phyloP scores from a whole-genome alignment of 2,888 invertebrate species.

The Ptycholaimellus sp. region DNA sequence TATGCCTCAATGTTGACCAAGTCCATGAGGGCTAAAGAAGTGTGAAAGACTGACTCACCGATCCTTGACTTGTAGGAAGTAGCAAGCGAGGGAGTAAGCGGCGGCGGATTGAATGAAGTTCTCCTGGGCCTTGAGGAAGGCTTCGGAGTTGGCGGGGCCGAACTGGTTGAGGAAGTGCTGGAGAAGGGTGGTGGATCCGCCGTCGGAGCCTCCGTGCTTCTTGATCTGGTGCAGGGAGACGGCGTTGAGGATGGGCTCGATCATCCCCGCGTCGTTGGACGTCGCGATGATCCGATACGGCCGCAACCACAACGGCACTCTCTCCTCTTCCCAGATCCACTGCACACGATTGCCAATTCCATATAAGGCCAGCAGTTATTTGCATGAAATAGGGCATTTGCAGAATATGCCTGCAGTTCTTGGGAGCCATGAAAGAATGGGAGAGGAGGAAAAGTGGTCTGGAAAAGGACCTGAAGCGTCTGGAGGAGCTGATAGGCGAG shows the following conservation, averaged over 20 bases:
- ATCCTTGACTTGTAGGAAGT: conserved; percentile 90
- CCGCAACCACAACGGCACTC: conserved; percentile 54
- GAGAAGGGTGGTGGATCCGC: too few relatives aligned
- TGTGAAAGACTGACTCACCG: too few relatives aligned
- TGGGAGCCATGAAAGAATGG: too few relatives aligned
- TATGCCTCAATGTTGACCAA: conserved; percentile 79
- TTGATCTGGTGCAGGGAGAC: conserved; percentile 66
- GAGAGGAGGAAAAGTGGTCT: neutral
- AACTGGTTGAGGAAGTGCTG: conserved; percentile 80
- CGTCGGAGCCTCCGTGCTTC: neutral
- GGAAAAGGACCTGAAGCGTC: conserved; percentile 40
- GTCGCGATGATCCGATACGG: conserved; percentile 81
- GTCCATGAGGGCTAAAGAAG: too few relatives aligned
- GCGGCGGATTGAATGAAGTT: conserved; percentile 96
- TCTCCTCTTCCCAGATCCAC: conserved; percentile 59
- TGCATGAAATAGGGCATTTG: too few relatives aligned
- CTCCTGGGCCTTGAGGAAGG: conserved; percentile 66
- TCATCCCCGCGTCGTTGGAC: conserved; percentile 77
- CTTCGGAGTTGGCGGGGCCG: conserved; percentile 57
- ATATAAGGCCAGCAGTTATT: too few relatives aligned
- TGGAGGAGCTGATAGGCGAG: conserved; percentile 78
- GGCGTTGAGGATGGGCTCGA: conserved; percentile 76
- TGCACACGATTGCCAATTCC: too few relatives aligned
- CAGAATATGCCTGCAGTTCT: too few relatives aligned
- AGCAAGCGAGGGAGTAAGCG: conserved; percentile 87